Percentiles rank a stretch among this genome's conserved stretches.
These are phyloP conservation scores for Brachionus sp. DNA, from an alignment of 1,140 invertebrate species.

Conservation along the genomic window DNA sequence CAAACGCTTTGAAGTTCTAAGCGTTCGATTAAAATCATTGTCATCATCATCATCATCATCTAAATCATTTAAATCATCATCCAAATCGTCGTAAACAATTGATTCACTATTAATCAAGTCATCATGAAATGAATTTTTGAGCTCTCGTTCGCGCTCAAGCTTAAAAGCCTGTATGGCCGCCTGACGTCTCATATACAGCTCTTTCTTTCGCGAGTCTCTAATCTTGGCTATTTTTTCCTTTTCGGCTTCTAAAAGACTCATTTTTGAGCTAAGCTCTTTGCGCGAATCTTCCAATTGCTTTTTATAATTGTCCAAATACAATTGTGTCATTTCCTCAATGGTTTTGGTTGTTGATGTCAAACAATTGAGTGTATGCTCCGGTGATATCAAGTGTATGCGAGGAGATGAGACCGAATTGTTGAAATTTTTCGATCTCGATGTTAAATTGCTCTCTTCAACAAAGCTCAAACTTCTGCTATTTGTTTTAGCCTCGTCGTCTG, in stretches of 20 bases:
- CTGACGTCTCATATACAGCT: conserved; percentile 33
- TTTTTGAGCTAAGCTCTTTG: not conserved
- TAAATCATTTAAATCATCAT: no score
- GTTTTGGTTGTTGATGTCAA: not conserved
- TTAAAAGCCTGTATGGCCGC: conserved; percentile 32
- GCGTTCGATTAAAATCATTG: not conserved
- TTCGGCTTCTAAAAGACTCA: conserved; percentile 20
- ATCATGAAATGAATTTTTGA: not conserved
- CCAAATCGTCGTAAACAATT: not conserved
- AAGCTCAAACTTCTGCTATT: not conserved
- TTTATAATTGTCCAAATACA: conserved; percentile 39
- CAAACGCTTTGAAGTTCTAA: not conserved
- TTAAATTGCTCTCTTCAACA: not conserved
- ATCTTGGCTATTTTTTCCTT: conserved; percentile 37
- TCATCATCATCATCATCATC: not conserved
- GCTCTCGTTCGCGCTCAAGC: conserved; percentile 19
- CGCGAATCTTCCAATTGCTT: conserved; percentile 21
- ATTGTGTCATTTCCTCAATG: conserved; percentile 28
- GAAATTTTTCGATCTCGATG: not conserved
- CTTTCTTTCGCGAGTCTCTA: not conserved
- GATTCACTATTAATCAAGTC: not conserved
- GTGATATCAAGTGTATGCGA: not conserved
- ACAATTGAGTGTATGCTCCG: not conserved
- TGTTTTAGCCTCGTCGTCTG: not conserved
- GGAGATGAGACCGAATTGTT: not conserved